A percentile compares a stretch with the other conserved stretches of the same genome.
Evolutionary conservation across 1,140 invertebrate species (phyloP).

Genomic region (Leptinotarsa lineolata): DNA sequence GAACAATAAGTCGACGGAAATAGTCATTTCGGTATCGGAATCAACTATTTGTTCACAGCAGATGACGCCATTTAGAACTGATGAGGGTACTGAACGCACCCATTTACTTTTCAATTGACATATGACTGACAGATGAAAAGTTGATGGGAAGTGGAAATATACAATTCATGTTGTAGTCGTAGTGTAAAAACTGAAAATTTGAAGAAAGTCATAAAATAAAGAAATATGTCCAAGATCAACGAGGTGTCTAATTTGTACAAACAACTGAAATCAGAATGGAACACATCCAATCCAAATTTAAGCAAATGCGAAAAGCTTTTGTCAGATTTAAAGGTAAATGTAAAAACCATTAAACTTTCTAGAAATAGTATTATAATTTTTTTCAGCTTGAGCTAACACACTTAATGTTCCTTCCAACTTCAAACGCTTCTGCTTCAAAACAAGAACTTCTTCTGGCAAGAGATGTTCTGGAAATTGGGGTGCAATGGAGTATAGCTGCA

Average conservation of each 20-base stretch:
- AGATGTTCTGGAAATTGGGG: slow-evolving; percentile 94
- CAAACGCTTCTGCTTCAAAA: slow-evolving; percentile 75
- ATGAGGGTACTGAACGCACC: no score
- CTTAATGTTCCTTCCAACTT: slow-evolving; percentile 85
- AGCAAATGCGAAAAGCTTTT: slow-evolving; percentile 74
- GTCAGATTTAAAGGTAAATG: slow-evolving; percentile 72
- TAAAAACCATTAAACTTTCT: slow-evolving; percentile 28
- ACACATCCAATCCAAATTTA: slow-evolving; percentile 68
- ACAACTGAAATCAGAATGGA: slow-evolving; percentile 76
- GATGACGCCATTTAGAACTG: no score
- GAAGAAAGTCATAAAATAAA: no score
- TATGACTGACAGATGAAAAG: no score
- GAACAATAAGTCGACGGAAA: no score
- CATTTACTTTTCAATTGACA: no score
- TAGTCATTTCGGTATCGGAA: no score
- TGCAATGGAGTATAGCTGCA: slow-evolving; percentile 89
- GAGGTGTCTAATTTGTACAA: slow-evolving; percentile 71
- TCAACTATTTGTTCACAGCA: no score
- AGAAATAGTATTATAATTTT: slow-evolving; percentile 26
- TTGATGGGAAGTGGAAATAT: no score
- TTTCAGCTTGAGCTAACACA: slow-evolving; percentile 80
- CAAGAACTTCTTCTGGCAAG: slow-evolving; percentile 87
- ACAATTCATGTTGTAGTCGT: no score
- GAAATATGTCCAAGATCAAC: slow-evolving; percentile 65
- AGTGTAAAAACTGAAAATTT: no score